Base-by-base conservation (phyloP, 2,888 invertebrate genomes). In the Hemicrepidius hirtus region DNA sequence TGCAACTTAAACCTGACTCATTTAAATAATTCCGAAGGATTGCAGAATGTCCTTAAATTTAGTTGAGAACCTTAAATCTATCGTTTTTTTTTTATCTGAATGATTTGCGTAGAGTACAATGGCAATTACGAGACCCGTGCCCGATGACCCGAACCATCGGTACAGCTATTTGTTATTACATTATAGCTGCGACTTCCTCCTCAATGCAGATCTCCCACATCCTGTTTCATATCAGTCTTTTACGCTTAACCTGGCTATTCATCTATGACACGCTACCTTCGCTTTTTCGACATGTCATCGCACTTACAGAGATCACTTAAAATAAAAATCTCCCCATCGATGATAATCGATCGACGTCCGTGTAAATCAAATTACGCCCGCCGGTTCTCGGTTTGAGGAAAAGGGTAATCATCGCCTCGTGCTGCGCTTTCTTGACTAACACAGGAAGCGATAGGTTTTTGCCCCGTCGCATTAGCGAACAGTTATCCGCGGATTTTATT, bases 141-240 rank as follows among this genome's bases (percentile, higher is more conserved):
- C 75, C 76, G 65, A 32, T 78, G 79, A 80, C 79, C 79, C 74
- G 79, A 77, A 75, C 69, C 70, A 59, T 73, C 73, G 73, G 75
- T 76, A 78, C 55, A 68, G 50, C 67, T 71, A 65, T 70, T 73
- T 70, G 65, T 70, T 73, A 60, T 62, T 40, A 55, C 55, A 75
- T 78, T 78, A 68, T 50, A 81, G 78, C 80, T 75, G 78, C 76
- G 78, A 81, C 81, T 84, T 84, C 84, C 84, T 84, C 82, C 82
- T 84, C 81, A 84, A 84, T 80, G 82, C 83, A 84, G 82, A 84
- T 83, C 83, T 84, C 84, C 84, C 82, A 82, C 83, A 83, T 84
- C 84, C 84, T 83, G 83, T 79, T 64, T 41, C 55, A 73, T 73
- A 70, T 68, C 60, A 49, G 66, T 53, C 49, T 66, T 50, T 55